These are phyloP conservation scores for Gobio occitaniae DNA, from an alignment of 2,797 vertebrate species.

Conservation along the genomic window DNA sequence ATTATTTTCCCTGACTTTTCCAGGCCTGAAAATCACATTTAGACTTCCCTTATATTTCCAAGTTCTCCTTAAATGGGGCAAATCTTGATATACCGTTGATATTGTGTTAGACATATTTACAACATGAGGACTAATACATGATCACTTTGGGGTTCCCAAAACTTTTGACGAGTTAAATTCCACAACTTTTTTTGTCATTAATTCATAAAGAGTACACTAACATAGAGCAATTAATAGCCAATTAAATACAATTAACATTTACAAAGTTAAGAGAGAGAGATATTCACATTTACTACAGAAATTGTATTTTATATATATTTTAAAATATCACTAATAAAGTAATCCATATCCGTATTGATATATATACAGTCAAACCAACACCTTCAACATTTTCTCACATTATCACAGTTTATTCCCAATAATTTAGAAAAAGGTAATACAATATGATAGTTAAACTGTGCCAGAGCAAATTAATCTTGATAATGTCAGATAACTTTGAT, in stretches of 20 bases:
- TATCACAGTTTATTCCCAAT: no score
- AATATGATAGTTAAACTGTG: no score
- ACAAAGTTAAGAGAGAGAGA: not conserved
- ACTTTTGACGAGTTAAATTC: not conserved
- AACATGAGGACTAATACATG: not conserved
- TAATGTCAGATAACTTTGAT: no score
- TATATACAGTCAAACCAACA: no score
- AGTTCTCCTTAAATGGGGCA: not conserved
- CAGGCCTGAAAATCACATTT: not conserved
- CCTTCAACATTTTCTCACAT: no score
- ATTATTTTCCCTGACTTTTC: not conserved
- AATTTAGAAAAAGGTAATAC: no score
- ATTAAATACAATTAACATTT: not conserved
- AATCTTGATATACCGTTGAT: not conserved
- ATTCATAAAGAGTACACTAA: not conserved
- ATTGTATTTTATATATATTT: no score
- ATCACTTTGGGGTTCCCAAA: not conserved
- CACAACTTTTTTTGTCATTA: not conserved
- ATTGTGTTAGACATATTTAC: not conserved
- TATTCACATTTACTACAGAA: not conserved
- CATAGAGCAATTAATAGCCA: not conserved
- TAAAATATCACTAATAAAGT: not conserved
- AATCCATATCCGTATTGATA: no score
- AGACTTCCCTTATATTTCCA: not conserved
- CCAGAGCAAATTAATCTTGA: no score